A percentile compares a stretch with the other conserved stretches of the same genome.
These are phyloP conservation scores for Zhengitettix transpicula DNA, from an alignment of 2,888 invertebrate species.

Conservation along the genomic window DNA sequence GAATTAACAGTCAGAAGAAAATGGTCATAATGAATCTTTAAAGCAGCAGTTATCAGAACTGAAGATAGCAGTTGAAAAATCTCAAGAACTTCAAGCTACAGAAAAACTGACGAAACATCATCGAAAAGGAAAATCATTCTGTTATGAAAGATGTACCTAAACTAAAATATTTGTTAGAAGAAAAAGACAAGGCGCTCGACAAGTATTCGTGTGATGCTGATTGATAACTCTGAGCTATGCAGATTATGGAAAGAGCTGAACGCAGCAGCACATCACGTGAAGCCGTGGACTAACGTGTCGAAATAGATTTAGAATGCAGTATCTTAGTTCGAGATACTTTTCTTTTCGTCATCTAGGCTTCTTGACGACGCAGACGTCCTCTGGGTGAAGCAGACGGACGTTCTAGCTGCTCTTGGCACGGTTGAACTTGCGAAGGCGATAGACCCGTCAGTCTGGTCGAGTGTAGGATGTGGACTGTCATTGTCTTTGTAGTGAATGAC, in stretches of 20 bases:
- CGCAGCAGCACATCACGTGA: slow-evolving; percentile 37
- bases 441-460: no score
- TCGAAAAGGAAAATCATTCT: slow-evolving; percentile 60
- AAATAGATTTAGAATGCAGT: no score
- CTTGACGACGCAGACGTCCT: no score
- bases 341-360: no score
- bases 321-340: no score
- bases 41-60: slow-evolving; percentile 43
- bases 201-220: slow-evolving; percentile 46
- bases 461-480: no score
- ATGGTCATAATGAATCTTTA: slow-evolving; percentile 43
- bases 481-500: no score
- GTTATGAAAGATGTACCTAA: slow-evolving; percentile 66
- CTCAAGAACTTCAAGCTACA: slow-evolving; percentile 42
- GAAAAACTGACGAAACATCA: slow-evolving; percentile 50
- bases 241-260: slow-evolving; percentile 47
- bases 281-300: no score
- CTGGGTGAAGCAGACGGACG: no score
- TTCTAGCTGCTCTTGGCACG: no score
- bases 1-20: slow-evolving; percentile 63
- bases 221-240: slow-evolving; percentile 50
- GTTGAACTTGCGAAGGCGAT: no score
- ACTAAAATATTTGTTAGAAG: slow-evolving; percentile 60
- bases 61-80: slow-evolving; percentile 19
- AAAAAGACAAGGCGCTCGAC: slow-evolving; percentile 60